Base-by-base conservation (phyloP, 2,888 invertebrate species). In the Harpalus rufipes region DNA sequence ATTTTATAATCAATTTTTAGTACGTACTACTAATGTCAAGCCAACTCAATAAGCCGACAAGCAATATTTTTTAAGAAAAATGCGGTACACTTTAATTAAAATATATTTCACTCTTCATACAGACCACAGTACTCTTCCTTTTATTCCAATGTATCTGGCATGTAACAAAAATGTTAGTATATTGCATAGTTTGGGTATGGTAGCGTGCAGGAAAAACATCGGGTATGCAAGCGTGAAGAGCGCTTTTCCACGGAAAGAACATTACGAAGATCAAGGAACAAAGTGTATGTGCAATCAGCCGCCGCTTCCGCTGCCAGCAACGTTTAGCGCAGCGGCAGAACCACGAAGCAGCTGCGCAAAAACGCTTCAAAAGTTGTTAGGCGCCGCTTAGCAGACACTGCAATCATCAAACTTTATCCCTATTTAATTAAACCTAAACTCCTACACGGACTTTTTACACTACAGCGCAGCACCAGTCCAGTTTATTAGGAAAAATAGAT, bases 381-480 rank as follows among this genome's bases (percentile, higher is more conserved):
- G 25, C 78, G 58, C 58, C 56, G 78, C 56, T 78, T 78, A 78
- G 58, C 78, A 72, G 72, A 82, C 82, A 82, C 68, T 72, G 58
- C 82, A 82, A 82, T 82, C 82, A 72, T 82, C 82, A 82, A 82
- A 68, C 72, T 82, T 68, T 82, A 82, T 82, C 82, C 72, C 56
- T 72, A 72, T 82, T 82, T 82, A 82, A 82, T 82, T 82, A 82
- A 82, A 82, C 56, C 72, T 82, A 59, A 74, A 58, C 72, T 72
- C 65, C 56, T 72, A 56, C 56, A 51, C 18, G 44, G 51, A 58
- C n/a, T 78, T 78, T 58, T 78, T 78, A 25, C 56, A 32, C 56
- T 21, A 7, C 12, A 78, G 10, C 44, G 8, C 12, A 78, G 10
- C 44, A 16, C 72, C 16, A 32, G n/a, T 44, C 39, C 2, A 14